Evolutionary conservation across 2,797 vertebrate species (phyloP), one percentile per base, ranked within the genome.

Genomic region (Simalia tracyae): DNA sequence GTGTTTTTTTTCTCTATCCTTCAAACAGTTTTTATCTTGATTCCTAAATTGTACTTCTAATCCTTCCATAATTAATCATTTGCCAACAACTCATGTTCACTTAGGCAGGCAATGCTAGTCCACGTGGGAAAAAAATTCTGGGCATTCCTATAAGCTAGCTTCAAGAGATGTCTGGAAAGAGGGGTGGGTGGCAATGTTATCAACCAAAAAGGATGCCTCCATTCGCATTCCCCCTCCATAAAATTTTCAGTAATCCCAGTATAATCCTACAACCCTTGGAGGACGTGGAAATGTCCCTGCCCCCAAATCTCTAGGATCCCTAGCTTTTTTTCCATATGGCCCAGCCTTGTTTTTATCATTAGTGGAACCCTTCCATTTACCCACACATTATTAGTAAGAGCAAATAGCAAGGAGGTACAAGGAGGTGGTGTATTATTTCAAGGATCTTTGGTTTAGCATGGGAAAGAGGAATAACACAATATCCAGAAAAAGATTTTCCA

Each of bases 51-150:
- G 31, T 85, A 76, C 86, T 89, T 76, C 91, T 91, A 72, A 94
- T 89, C 91, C 89, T 88, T 0, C 0, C 87, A 46, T 84, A 94
- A 93, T 96, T 95, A 94, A 96, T 96, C 95, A 91, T 3, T 4
- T 10, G 59, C 84, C 0, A 0, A 1, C 0, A 42, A 56, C 89
- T 68, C 2, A 4, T 72, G 64, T 89, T 86, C 64, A 57, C 84
- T 85, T 1, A 90, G 0, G 0, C 0, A 91, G 61, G 64, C 90
- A 22, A 86, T 84, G 22, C 64, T 87, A 59, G 64, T 68, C 86
- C 72, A 92, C 1, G 15, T 84, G 93, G 91, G 88, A 90, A 90
- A 84, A 46, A 86, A 84, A 66, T 84, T 87, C 50, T 90, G 72
- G 8, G 14, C 85, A 91, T 93, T 84, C 88, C 46, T 46, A 28